A percentile compares a stretch with the other conserved stretches of the same genome.
These are phyloP conservation scores for Hemiscyllium ocellatum DNA, from an alignment of 2,113 vertebrate genomes.

Conservation along the genomic window DNA sequence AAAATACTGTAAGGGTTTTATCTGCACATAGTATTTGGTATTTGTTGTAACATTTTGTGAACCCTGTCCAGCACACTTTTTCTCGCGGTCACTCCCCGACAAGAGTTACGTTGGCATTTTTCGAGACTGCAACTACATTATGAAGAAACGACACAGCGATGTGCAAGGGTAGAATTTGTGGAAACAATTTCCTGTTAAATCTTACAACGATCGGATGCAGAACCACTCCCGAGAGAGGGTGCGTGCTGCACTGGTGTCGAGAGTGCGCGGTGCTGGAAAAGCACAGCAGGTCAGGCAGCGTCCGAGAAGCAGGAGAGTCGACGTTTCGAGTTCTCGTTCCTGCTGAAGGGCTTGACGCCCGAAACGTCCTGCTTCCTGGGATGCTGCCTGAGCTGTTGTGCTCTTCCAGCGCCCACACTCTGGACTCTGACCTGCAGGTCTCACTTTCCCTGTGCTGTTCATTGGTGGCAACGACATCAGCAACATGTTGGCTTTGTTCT, in stretches of 20 bases:
- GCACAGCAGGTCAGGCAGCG: too few species aligned
- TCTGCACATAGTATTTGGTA: slow-evolving; percentile 28
- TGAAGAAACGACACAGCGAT: not conserved
- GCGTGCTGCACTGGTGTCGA: not conserved
- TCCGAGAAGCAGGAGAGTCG: too few species aligned
- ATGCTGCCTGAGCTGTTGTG: too few species aligned
- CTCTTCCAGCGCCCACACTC: not conserved
- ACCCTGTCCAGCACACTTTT: not conserved
- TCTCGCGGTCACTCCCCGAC: not conserved
- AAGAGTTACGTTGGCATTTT: not conserved
- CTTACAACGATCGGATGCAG: not conserved
- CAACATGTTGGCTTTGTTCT: too few species aligned
- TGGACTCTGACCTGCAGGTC: not conserved
- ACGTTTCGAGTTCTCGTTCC: too few species aligned
- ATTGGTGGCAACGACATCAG: not conserved
- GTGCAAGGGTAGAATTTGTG: not conserved
- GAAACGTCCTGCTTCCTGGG: too few species aligned
- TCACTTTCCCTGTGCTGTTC: too few species aligned
- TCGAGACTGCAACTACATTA: not conserved
- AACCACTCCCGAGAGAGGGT: not conserved
- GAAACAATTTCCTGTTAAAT: not conserved
- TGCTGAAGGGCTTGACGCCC: too few species aligned
- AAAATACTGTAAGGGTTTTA: slow-evolving; percentile 17
- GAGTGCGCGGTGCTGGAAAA: too few species aligned
- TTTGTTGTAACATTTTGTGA: not conserved